These are phyloP conservation scores for Embidobia sp. DNA, from an alignment of 2,888 invertebrate genomes.

Conservation along the genomic window DNA sequence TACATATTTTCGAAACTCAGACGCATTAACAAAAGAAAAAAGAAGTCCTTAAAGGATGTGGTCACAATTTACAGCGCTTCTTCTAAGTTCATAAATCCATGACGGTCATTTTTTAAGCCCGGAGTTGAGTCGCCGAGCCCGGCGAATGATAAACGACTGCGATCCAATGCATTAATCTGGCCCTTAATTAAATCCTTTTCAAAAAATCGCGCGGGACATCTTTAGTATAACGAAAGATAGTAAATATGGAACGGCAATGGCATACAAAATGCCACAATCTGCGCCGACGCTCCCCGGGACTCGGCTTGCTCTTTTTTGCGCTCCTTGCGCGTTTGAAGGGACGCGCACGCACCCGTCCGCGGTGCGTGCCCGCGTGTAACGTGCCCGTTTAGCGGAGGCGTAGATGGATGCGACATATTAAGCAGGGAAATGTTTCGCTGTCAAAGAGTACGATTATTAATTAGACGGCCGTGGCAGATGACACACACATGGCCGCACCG, in stretches of 20 bases:
- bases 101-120: conserved; percentile 4
- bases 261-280: conserved; percentile 45
- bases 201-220: conserved; percentile 48
- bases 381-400: conserved; percentile 58
- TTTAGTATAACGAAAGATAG: conserved; percentile 59
- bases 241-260: conserved; percentile 54
- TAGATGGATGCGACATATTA: conserved; percentile 65
- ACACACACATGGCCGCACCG: conserved; percentile 55
- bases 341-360: conserved; percentile 14
- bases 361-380: conserved; percentile 15
- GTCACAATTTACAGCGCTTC: conserved; percentile 12
- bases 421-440: conserved; percentile 56
- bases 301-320: conserved; percentile 34
- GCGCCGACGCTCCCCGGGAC: too few relatives aligned
- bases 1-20: too few relatives aligned
- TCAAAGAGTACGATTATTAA: conserved; percentile 60
- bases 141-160: conserved; percentile 38
- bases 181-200: conserved; percentile 55
- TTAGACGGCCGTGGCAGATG: conserved; percentile 51
- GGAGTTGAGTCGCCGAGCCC: background rate
- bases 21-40: too few relatives aligned
- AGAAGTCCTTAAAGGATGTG: background rate
- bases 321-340: conserved; percentile 19
- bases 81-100: conserved; percentile 44
- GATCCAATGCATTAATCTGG: conserved; percentile 49